These are phyloP conservation scores for Mastigias papua DNA, from an alignment of 30 jellyfish, hydroid and myxozoan species.

Conservation along the genomic window DNA sequence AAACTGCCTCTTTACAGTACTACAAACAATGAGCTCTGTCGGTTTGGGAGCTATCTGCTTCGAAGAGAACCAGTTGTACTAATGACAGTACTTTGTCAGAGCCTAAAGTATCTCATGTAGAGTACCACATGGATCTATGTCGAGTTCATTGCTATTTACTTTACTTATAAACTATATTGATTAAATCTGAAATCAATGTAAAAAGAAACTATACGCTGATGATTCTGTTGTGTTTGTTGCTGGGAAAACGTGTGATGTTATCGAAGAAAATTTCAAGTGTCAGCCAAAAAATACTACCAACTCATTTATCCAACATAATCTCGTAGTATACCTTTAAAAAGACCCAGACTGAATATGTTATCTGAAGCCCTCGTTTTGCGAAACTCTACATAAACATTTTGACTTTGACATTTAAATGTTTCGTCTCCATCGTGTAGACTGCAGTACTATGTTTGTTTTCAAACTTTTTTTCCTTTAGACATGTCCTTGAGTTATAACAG, in stretches of 20 bases:
- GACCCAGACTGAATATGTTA: conserved; percentile 18
- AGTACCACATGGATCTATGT: conserved; percentile 70
- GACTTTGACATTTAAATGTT: conserved; percentile 41
- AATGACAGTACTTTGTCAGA: conserved; percentile 2
- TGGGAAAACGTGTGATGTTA: conserved; percentile 12
- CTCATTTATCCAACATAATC: conserved; percentile 66
- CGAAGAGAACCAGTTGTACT: conserved; percentile 35
- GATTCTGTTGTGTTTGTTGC: conserved; percentile 58
- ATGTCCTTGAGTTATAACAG: too few relatives aligned
- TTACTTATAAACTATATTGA: conserved; percentile 61
- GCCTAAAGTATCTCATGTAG: conserved; percentile 44
- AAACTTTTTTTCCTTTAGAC: too few relatives aligned
- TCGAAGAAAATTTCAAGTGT: conserved; percentile 38
- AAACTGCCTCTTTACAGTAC: conserved; percentile 40
- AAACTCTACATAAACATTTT: conserved; percentile 24
- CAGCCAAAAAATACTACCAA: conserved; percentile 37
- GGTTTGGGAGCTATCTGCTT: conserved; percentile 54
- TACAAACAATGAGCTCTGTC: neutral
- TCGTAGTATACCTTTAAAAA: conserved; percentile 36
- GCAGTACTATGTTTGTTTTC: too few relatives aligned
- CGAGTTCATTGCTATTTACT: conserved; percentile 38
- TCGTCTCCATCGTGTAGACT: too few relatives aligned
- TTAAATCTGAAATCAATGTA: conserved; percentile 6
- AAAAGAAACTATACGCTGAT: conserved; percentile 69
- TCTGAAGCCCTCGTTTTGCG: conserved; percentile 34